phyloP scores from a whole-genome alignment of 2,113 vertebrate species.

The Pseudolaguvia tuberculata region DNA sequence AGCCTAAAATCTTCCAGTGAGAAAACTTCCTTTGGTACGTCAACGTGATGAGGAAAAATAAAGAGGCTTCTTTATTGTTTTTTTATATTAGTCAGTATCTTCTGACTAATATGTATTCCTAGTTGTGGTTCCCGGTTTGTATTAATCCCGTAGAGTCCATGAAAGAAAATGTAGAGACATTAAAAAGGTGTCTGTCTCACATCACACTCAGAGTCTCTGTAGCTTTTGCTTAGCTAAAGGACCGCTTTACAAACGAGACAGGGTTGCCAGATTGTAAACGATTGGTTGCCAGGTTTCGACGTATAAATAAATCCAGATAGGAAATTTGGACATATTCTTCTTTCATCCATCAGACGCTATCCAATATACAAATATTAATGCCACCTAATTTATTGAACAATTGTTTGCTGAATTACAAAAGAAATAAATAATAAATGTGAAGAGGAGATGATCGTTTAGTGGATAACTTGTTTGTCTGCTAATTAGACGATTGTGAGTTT shows the following conservation, averaged over 20 bases:
- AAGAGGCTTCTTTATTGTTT: too few species aligned
- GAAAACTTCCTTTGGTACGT: slow-evolving; percentile 9
- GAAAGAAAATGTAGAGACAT: background rate
- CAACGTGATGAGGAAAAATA: background rate
- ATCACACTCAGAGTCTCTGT: background rate
- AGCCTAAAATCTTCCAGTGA: background rate
- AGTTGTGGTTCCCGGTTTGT: background rate
- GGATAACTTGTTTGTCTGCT: too few species aligned
- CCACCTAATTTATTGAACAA: background rate
- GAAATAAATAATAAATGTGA: too few species aligned
- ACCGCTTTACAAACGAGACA: background rate
- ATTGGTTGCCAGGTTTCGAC: background rate
- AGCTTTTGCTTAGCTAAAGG: background rate
- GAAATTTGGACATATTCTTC: too few species aligned
- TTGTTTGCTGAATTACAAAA: background rate
- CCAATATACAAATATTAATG: background rate
- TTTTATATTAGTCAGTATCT: background rate
- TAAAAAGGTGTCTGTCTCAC: background rate
- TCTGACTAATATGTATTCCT: background rate
- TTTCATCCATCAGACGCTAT: background rate
- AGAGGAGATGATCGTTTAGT: too few species aligned
- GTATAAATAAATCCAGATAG: background rate
- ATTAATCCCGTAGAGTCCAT: slow-evolving; percentile 12
- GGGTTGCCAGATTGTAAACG: slow-evolving; percentile 18
- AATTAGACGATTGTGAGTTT: too few species aligned